Base-by-base conservation (phyloP, 2,113 vertebrate species). In the Pantherophis guttatus region DNA sequence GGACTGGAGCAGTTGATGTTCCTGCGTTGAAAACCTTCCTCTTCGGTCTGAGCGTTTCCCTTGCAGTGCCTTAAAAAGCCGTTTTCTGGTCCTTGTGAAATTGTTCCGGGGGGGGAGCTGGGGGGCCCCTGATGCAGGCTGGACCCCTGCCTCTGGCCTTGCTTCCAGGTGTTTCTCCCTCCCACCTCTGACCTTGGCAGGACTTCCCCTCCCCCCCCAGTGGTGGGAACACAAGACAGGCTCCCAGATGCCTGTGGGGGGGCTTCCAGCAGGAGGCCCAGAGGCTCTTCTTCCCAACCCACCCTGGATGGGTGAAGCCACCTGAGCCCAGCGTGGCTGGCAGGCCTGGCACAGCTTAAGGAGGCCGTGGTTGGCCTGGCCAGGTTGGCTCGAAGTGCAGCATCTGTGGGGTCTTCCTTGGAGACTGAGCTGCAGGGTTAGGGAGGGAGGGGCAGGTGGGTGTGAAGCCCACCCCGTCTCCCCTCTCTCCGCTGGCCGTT, bases 31-130 rank as follows among this genome's bases (percentile, higher is more conserved):
- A 65, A 12, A 12, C 26, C 62, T 65, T 4, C 11, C 59, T 65
- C 1, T n/a, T 5, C 3, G 3, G 3, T 1, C 7, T 11, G 2
- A 62, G 8, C 9, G 9, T 26, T 29, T 11, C 58, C 26, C 26
- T 65, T 12, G 59, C 59, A 29, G 24, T 1, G 62, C 62, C 62
- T n/a, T 65, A 12, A n/a, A n/a, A 65, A 65, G 29, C 12, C 12
- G 0, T 5, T n/a, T 13, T 33, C 5, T n/a, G 65, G 11, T 5
- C 65, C 29, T n/a, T n/a, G 12, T 70, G 65, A 13, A n/a, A 70
- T 65, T 12, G 59, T 85, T 85, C 13, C 15, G 39, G 33, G 8
- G 39, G 70, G 44, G 44, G 44, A 48, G 1, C 44, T 48, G 44
- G 44, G 44, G 11, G 10, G 24, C 8, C 3, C 3, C 24, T 11